phyloP scores from a whole-genome alignment of 1,140 invertebrate genomes.

The Cotesia vestalis region DNA sequence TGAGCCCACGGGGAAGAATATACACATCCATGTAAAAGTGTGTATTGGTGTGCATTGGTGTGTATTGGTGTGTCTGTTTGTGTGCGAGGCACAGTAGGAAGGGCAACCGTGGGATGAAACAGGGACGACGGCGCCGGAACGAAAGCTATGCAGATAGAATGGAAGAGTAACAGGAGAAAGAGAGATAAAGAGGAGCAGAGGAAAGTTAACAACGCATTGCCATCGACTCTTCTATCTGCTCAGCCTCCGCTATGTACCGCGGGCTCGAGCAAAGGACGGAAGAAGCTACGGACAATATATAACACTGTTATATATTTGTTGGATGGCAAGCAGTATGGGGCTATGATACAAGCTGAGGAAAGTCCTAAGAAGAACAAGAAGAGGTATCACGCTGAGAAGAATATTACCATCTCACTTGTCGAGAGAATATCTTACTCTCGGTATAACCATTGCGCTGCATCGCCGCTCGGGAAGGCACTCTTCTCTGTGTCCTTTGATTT shows the following conservation, averaged over 20 bases:
- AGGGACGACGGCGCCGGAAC: slow-evolving; percentile 32
- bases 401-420: slow-evolving; percentile 15
- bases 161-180: no score
- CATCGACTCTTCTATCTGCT: no score
- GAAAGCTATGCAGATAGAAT: slow-evolving; percentile 2
- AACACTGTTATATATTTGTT: no score
- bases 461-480: no score
- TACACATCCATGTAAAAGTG: neutral
- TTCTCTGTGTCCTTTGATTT: no score
- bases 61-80: neutral
- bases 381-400: slow-evolving; percentile 18
- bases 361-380: neutral
- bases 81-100: slow-evolving; percentile 11
- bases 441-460: no score
- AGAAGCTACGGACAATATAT: no score
- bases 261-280: no score
- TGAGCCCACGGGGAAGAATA: neutral
- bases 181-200: no score
- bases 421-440: neutral
- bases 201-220: slow-evolving; percentile 24
- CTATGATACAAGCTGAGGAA: no score
- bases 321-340: no score
- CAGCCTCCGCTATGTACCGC: no score
- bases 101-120: slow-evolving; percentile 32
- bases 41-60: neutral